Base-by-base conservation (phyloP, 2,888 invertebrate species). In the Linyphia triangularis region DNA sequence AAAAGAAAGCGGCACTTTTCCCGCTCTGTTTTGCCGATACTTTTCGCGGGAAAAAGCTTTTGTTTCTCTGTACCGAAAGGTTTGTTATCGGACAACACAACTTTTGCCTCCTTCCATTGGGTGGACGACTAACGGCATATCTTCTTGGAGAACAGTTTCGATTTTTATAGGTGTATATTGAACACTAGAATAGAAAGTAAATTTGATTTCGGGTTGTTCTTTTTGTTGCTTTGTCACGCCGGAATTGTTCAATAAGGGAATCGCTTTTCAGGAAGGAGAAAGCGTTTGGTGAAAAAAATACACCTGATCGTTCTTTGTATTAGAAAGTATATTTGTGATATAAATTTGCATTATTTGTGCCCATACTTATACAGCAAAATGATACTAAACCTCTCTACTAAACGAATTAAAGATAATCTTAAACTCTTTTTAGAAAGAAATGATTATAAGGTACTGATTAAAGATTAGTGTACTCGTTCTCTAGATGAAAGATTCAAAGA, bases 21-120 rank as follows among this genome's bases (percentile, higher is more conserved):
- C 22, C 59, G 63, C 51, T 40, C 43, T 85, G 78, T 77, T 85
- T 85, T 78, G 24, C 86, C 79, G 73, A 81, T 81, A 79, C 81
- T 86, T 86, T 86, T 63, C 40, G 37, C 67, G 19, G 69, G 79
- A 86, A 63, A 86, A 86, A 73, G 79, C 57, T 81, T 81, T 81
- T 79, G 61, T 85, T 85, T 85, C 57, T 70, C 22, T n/a, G n/a
- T n/a, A n/a, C n/a, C n/a, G n/a, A 51, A 40, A 43, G 51, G 51
- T 51, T 51, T 51, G 51, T 51, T 51, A 51, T 51, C 51, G 51
- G 51, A 51, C 81, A 72, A 61, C 70, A 19, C 19, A 63, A 61
- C 61, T 82, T 72, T 57, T 37, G 43, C 51, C n/a, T 30, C 67
- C 22, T 9, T 6, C 13, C 26, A 22, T n/a, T 67, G 33, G 33